Evolutionary conservation across 2,113 vertebrate species (phyloP).

Genomic region (Archilochus colubris): DNA sequence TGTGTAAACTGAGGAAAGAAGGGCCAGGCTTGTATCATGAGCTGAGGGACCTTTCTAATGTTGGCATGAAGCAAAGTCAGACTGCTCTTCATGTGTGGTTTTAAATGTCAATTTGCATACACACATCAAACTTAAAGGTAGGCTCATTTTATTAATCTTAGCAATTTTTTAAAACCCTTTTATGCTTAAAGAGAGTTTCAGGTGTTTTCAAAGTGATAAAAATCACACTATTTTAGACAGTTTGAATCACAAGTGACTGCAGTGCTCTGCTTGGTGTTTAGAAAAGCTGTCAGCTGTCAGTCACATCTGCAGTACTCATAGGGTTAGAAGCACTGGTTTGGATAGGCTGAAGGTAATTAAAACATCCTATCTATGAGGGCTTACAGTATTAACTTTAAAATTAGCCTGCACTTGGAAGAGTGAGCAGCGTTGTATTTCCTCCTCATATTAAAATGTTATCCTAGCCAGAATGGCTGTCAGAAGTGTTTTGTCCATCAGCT

Average conservation of each 20-base stretch:
- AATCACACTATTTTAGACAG: slow-evolving; percentile 25
- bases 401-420: not conserved
- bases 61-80: not conserved
- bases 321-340: not conserved
- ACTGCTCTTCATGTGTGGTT: not conserved
- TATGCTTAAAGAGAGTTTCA: slow-evolving; percentile 10
- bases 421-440: slow-evolving; percentile 23
- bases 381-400: slow-evolving; percentile 21
- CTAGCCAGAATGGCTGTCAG: not conserved
- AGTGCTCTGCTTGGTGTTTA: not conserved
- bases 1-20: not conserved
- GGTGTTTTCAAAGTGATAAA: slow-evolving; percentile 49
- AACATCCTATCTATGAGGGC: not conserved
- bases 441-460: not conserved
- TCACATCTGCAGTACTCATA: not conserved
- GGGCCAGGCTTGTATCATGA: not conserved
- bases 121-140: not conserved
- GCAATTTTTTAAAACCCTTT: slow-evolving; percentile 7
- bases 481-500: not conserved
- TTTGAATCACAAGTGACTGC: not conserved
- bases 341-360: slow-evolving; percentile 24
- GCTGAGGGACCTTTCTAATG: not conserved
- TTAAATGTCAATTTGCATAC: not conserved
- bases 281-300: slow-evolving; percentile 40
- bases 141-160: slow-evolving; percentile 4